Evolutionary conservation across 2,888 invertebrate species (phyloP), one percentile per base, ranked within the genome.

Genomic region (Candidula unifasciata): DNA sequence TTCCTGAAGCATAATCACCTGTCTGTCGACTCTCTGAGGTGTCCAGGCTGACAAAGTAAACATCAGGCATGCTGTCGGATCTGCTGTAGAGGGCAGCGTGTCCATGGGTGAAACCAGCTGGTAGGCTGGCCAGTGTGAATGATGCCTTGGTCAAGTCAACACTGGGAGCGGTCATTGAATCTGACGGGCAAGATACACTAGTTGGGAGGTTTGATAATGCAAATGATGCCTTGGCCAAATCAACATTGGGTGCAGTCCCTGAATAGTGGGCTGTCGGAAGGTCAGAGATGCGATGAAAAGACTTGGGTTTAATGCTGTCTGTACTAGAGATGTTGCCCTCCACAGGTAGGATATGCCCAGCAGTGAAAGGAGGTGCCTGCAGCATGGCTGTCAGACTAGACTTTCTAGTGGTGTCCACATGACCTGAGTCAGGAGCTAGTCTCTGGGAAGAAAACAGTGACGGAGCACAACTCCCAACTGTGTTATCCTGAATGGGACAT

Each of bases 181-280:
- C 16, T 71, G 71, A 37, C 37, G 24, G 71, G 21, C 37, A 0
- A 10, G 44, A 10, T 13, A 44, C 6, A 44, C 44, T 13, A 8
- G 77, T 10, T 60, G 60, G 18, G 16, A 37, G 60, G 21, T 24
- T n/a, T 30, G 35, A 13, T 44, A 77, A 35, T 33, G 77, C 60
- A 33, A 77, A 64, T 35, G 73, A 60, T 37, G 74, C 24, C 37
- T 82, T 82, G 21, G 81, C 60, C 64, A 82, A 60, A 60, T 82
- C 81, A 35, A 82, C 73, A 68, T 82, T 82, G 21, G 82, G 82
- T 3, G 82, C 76, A n/a, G 76, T 82, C 13, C 82, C 82, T 27
- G 82, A 35, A 68, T 82, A 82, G 35, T 76, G 27, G 35, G 82
- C 82, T 18, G 82, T 66, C 21, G 82, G 82, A 8, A 82, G 52